Evolutionary conservation across 2,888 invertebrate genomes (phyloP), one percentile per base, ranked within the genome.

Genomic region (Trissolcus japonicus): DNA sequence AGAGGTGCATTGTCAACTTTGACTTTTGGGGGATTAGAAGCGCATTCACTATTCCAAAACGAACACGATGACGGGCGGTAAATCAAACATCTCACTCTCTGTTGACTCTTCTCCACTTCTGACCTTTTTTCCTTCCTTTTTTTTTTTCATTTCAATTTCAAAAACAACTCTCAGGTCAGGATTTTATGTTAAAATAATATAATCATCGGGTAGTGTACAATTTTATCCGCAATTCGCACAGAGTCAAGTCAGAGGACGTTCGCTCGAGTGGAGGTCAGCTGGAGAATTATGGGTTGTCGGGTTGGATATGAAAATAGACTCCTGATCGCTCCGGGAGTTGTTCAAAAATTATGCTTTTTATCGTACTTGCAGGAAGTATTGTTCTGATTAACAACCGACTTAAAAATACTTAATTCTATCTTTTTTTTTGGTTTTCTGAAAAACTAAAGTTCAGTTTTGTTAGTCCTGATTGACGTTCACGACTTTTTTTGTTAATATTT

Each of bases 1-100:
- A 60, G 54, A 60, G 63, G 41, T 57, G 53, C 57, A 62, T 54
- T 63, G 67, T 68, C 62, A 63, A 60, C 53, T 53, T 41, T 67
- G 57, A 57, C 62, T 65, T 57, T 46, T 41, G 1, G 40, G n/a
- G 17, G n/a, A 50, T 56, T 11, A 41, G 35, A 35, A 35, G 35
- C 7, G 11, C 35, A 35, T 6, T 35, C 35, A 35, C 35, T 9
- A 9, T 25, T 25, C 35, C 35, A 35, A 35, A 35, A 35, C 7
- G 11, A 35, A 35, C 9, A 1, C 35, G 9, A 35, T 25, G 25
- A 25, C 25, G 25, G 25, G 25, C 35, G 7, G 9, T 7, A 35
- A 35, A 35, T 35, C 35, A 35, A 35, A 35, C 7, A 11, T 6
- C 35, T 35, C 35, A 35, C 11, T 35, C 6, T 35, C 35, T 35